phyloP scores from a whole-genome alignment of 2,888 invertebrate species.

The Panzeria rudis region DNA sequence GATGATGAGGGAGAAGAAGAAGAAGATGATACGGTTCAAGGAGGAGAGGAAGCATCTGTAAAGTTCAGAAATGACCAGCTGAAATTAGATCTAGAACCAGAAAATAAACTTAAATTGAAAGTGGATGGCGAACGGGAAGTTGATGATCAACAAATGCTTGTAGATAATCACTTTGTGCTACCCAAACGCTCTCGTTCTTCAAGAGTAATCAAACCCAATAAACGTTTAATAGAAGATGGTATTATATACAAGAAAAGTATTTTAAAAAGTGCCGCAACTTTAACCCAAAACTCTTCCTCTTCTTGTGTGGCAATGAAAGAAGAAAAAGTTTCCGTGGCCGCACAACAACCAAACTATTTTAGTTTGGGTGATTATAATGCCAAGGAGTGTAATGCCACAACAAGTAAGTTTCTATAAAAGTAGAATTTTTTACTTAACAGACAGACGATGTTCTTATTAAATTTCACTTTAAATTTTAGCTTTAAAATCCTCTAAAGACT shows the following conservation, averaged over 20 bases:
- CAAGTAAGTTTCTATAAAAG: constrained; percentile 54
- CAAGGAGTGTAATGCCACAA: constrained; percentile 56
- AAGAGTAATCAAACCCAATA: constrained; percentile 94
- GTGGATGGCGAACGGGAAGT: constrained; percentile 9
- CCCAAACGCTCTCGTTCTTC: constrained; percentile 93
- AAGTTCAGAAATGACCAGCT: not conserved
- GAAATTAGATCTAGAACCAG: constrained; percentile 10
- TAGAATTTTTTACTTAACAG: not conserved
- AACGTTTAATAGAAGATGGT: constrained; percentile 90
- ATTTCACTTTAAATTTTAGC: constrained; percentile 45
- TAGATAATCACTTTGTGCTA: constrained; percentile 86
- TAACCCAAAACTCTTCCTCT: constrained; percentile 26
- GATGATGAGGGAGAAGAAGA: constrained; percentile 50
- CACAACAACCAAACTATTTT: constrained; percentile 77
- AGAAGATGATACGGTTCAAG: constrained; percentile 32
- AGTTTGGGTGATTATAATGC: constrained; percentile 74
- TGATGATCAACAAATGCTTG: constrained; percentile 76
- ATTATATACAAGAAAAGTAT: constrained; percentile 81
- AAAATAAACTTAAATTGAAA: constrained; percentile 35
- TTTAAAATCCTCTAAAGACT: constrained; percentile 70
- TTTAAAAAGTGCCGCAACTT: constrained; percentile 42
- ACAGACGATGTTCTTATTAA: not conserved
- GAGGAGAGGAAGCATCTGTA: constrained; percentile 35
- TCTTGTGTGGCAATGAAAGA: constrained; percentile 40
- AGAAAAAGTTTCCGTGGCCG: constrained; percentile 7